Conservation (phyloP, 2,888 invertebrate genomes). For the Yponomeuta plumbellus region DNA sequence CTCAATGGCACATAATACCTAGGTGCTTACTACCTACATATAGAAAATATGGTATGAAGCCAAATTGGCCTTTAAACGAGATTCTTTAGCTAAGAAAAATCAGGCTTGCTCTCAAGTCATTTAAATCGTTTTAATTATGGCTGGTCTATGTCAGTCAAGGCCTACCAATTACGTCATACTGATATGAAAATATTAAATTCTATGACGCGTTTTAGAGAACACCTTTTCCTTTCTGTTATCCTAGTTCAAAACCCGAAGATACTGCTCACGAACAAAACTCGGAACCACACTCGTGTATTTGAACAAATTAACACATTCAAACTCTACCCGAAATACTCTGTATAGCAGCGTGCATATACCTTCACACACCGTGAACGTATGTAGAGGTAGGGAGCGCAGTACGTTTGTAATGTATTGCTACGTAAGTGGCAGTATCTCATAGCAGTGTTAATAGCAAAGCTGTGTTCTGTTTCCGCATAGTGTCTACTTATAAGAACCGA, state of each 20-base stretch:
- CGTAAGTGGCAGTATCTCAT: conserved; percentile 71
- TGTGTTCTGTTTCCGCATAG: conserved; percentile 67
- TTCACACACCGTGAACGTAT: conserved; percentile 41
- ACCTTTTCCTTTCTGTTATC: conserved; percentile 41
- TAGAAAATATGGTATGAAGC: too few relatives aligned
- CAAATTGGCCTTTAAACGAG: too few relatives aligned
- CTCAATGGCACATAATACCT: too few relatives aligned
- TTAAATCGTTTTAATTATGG: not conserved
- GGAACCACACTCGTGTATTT: conserved; percentile 46
- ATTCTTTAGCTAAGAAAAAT: not conserved
- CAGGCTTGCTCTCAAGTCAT: too few relatives aligned
- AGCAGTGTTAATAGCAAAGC: conserved; percentile 72
- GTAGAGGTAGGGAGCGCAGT: conserved; percentile 32
- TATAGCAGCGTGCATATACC: conserved; percentile 26
- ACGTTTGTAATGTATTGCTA: conserved; percentile 38
- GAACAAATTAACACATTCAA: conserved; percentile 38
- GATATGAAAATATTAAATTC: conserved; percentile 1
- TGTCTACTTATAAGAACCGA: conserved; percentile 56
- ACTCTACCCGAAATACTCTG: conserved; percentile 8
- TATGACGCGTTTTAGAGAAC: conserved; percentile 25
- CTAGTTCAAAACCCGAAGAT: conserved; percentile 62
- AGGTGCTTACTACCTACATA: too few relatives aligned
- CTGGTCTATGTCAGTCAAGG: not conserved
- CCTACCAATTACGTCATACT: not conserved
- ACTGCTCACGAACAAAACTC: conserved; percentile 64